These are phyloP conservation scores for Eulacestoma nigropectus DNA, from an alignment of 2,113 vertebrate species.

Conservation along the genomic window DNA sequence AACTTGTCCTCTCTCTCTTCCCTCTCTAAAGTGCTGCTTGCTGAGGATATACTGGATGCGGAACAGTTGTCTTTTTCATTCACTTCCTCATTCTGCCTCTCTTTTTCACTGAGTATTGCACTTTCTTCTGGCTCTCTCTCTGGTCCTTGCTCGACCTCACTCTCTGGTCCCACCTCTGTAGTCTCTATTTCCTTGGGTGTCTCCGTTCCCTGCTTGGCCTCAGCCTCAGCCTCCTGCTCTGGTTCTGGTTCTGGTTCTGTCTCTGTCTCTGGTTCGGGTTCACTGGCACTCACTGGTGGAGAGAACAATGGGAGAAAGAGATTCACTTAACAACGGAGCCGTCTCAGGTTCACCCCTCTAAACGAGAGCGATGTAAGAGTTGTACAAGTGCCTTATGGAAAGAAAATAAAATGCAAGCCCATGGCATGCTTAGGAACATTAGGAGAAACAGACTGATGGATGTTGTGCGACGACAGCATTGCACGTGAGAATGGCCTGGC, in stretches of 20 bases:
- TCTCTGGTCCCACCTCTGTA: slow-evolving; percentile 59
- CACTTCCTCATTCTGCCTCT: slow-evolving; percentile 94
- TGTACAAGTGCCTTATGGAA: neutral
- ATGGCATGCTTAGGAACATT: neutral
- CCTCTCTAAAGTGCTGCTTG: slow-evolving; percentile 96
- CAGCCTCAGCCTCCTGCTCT: slow-evolving; percentile 60
- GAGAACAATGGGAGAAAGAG: slow-evolving; percentile 67
- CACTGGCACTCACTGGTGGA: slow-evolving; percentile 71
- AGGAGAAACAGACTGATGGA: neutral
- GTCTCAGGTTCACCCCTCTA: neutral
- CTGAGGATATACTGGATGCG: slow-evolving; percentile 95
- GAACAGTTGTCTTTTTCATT: slow-evolving; percentile 99
- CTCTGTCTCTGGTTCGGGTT: slow-evolving; percentile 67
- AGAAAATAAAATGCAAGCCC: neutral
- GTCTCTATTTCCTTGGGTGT: slow-evolving; percentile 56
- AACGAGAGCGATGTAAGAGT: neutral
- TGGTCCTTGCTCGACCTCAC: slow-evolving; percentile 71
- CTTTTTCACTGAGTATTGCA: slow-evolving; percentile 89
- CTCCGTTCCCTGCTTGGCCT: slow-evolving; percentile 62
- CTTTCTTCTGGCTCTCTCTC: slow-evolving; percentile 83
- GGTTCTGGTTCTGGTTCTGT: slow-evolving; percentile 41
- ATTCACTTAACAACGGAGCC: slow-evolving; percentile 25
- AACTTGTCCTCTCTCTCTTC: slow-evolving; percentile 91
- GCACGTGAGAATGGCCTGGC: neutral
- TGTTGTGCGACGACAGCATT: neutral